Evolutionary conservation across 2,888 invertebrate species (phyloP), one percentile per base, ranked within the genome.

Genomic region (Geophilus truncorum): DNA sequence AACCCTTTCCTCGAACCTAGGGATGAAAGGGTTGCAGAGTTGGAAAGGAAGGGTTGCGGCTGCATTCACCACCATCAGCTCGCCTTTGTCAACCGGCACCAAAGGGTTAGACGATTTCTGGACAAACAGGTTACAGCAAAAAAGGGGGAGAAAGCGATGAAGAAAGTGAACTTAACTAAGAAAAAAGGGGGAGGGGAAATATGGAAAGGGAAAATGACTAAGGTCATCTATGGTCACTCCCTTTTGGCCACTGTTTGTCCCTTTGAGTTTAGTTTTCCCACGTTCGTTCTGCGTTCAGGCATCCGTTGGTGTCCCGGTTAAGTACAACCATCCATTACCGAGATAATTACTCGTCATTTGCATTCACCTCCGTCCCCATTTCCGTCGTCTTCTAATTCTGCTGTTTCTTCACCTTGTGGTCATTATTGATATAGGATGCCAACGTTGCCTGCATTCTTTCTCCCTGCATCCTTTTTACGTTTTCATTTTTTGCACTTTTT

Each of bases 1-100:
- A 36, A 32, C 77, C 77, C 77, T 28, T 45, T 45, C 78, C 78
- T 34, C 40, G 28, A 78, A 40, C 40, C 78, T 34, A 1, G 78
- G 78, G 40, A 78, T 78, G 78, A 78, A 78, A 78, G 78, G 78
- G 78, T 78, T 78, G 45, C 28, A 36, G 70, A 70, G 70, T n/a
- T 70, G 45, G 78, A 21, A 78, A 23, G 40, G 45, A 78, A 78
- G 78, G 78, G 78, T 78, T 78, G 78, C 34, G 40, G 78, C 77
- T 36, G 70, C 28, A 70, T 70, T 70, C 70, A 70, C 70, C 70
- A 70, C 70, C 70, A 70, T 70, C 70, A 70, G 70, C 70, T 28
- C 25, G 28, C 70, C 28, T 32, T 70, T 70, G 70, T 70, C 70
- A 78, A 78, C 78, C 45, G 78, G 78, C 78, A 78, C 78, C 40